Percentiles rank a stretch among this genome's conserved stretches.
Evolutionary conservation across 2,888 invertebrate species (phyloP).

Genomic region (Apotomis capreana): DNA sequence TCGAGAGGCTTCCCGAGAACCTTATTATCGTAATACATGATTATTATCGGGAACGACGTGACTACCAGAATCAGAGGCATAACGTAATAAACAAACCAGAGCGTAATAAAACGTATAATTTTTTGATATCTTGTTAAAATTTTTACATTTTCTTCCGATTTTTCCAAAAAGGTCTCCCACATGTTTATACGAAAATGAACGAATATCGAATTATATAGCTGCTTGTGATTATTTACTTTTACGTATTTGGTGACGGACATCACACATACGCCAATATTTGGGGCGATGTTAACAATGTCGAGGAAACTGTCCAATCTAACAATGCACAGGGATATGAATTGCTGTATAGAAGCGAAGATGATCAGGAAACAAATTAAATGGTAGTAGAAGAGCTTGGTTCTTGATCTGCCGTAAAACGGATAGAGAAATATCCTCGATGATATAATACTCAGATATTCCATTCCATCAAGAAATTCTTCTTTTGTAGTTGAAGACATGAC

Average conservation of each 20-base stretch:
- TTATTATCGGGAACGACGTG: slow-evolving; percentile 63
- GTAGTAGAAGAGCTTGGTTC: slow-evolving; percentile 51
- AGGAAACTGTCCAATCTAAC: slow-evolving; percentile 61
- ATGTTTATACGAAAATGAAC: slow-evolving; percentile 60
- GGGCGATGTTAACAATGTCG: slow-evolving; percentile 66
- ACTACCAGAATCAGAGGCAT: slow-evolving; percentile 57
- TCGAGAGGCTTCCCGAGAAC: slow-evolving; percentile 54
- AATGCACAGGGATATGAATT: slow-evolving; percentile 57
- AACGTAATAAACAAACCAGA: slow-evolving; percentile 61
- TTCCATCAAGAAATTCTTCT: slow-evolving; percentile 54
- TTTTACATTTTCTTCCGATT: slow-evolving; percentile 51
- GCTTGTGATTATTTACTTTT: slow-evolving; percentile 57
- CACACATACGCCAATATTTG: slow-evolving; percentile 67
- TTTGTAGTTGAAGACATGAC: slow-evolving; percentile 45
- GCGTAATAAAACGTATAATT: slow-evolving; percentile 53
- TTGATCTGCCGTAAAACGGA: slow-evolving; percentile 62
- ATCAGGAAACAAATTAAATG: slow-evolving; percentile 52
- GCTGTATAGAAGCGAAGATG: slow-evolving; percentile 58
- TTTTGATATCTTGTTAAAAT: slow-evolving; percentile 57
- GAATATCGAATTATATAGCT: slow-evolving; percentile 58
- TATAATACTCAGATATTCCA: slow-evolving; percentile 57
- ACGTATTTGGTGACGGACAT: slow-evolving; percentile 64
- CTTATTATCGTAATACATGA: slow-evolving; percentile 63
- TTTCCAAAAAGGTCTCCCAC: slow-evolving; percentile 58
- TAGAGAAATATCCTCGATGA: slow-evolving; percentile 61